Conservation (phyloP, 2,888 invertebrate genomes). For the Alloplasta piceator region DNA sequence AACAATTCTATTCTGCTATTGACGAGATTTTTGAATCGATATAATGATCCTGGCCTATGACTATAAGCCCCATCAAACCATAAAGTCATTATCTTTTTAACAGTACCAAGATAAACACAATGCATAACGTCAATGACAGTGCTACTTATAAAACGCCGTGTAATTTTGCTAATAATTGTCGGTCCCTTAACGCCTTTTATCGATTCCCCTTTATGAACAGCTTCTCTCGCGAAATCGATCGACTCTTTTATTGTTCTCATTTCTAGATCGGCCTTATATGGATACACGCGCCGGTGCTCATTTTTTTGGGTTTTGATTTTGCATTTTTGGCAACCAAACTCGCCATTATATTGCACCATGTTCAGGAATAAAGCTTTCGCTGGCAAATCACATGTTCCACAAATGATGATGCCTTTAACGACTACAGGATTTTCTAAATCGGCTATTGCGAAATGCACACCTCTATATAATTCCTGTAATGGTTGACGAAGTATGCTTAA, state of each 20-base stretch:
- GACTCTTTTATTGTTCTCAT: slow-evolving; percentile 26
- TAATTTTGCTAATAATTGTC: slow-evolving; percentile 32
- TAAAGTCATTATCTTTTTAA: slow-evolving; percentile 50
- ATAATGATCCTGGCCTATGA: too few relatives aligned
- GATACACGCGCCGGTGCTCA: background rate
- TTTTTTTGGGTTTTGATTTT: background rate
- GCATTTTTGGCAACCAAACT: background rate
- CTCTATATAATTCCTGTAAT: background rate
- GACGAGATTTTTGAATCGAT: too few relatives aligned
- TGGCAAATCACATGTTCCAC: slow-evolving; percentile 48
- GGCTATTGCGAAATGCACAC: slow-evolving; percentile 5
- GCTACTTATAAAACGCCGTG: slow-evolving; percentile 50
- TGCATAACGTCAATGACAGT: slow-evolving; percentile 65
- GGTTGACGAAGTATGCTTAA: background rate
- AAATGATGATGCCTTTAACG: slow-evolving; percentile 11
- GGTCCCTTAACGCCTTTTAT: slow-evolving; percentile 63
- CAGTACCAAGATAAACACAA: slow-evolving; percentile 57
- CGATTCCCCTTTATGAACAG: background rate
- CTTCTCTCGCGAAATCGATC: background rate
- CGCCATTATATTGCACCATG: slow-evolving; percentile 38
- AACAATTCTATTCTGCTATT: too few relatives aligned
- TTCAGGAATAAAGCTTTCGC: slow-evolving; percentile 51
- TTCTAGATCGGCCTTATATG: background rate
- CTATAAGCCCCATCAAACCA: slow-evolving; percentile 48
- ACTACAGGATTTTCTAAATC: background rate